Percentiles rank a stretch among this genome's conserved stretches.
Evolutionary conservation across 2,797 vertebrate species (phyloP).

Genomic region (Lateolabrax maculatus): DNA sequence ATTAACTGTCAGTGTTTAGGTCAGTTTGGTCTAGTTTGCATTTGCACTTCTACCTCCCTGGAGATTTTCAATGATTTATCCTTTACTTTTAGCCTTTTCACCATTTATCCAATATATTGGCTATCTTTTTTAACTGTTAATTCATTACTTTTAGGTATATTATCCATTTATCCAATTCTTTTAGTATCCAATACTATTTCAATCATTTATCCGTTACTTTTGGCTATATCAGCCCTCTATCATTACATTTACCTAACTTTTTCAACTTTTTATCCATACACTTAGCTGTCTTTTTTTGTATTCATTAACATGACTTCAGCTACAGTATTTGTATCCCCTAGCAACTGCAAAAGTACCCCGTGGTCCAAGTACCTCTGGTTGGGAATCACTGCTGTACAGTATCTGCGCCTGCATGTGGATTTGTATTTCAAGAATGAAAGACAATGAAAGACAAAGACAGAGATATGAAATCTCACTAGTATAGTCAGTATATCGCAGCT

Average conservation of each 20-base stretch:
- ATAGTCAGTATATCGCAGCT: constrained; percentile 23
- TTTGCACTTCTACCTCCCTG: background rate
- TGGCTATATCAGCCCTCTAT: background rate
- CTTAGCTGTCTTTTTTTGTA: background rate
- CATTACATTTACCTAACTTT: background rate
- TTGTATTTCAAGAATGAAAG: constrained; percentile 20
- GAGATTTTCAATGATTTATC: background rate
- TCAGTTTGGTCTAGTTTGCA: background rate
- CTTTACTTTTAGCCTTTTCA: background rate
- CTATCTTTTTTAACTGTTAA: background rate
- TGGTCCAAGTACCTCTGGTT: background rate
- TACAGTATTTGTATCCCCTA: no score
- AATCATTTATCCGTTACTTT: background rate
- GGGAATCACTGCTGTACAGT: background rate
- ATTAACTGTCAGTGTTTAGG: background rate
- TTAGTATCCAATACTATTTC: background rate
- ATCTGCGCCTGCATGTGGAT: background rate
- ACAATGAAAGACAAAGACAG: constrained; percentile 32
- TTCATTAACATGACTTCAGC: no score
- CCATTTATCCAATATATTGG: background rate
- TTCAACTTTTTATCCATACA: background rate
- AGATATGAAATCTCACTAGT: constrained; percentile 17
- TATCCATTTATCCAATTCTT: background rate
- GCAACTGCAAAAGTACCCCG: background rate
- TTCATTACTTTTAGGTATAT: background rate